These are phyloP conservation scores for Otolemur crassicaudatus DNA, from an alignment of 2,797 vertebrate genomes.

Conservation along the genomic window DNA sequence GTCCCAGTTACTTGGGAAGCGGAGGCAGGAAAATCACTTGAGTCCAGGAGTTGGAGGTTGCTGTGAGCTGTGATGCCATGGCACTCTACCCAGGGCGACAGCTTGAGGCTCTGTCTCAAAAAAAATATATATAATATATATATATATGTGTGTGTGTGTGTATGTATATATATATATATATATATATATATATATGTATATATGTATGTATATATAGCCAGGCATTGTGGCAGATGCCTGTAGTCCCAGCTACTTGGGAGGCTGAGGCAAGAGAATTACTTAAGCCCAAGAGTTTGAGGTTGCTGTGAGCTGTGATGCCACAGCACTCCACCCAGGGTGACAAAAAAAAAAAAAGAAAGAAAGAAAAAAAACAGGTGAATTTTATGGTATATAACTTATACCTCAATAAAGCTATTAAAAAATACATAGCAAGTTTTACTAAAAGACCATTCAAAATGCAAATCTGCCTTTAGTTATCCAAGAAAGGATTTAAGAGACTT, in stretches of 20 bases:
- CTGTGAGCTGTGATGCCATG: not conserved
- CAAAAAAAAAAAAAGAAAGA: too few relatives aligned
- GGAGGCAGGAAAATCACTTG: not conserved
- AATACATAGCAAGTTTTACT: not conserved
- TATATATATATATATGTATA: too few relatives aligned
- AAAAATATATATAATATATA: too few relatives aligned
- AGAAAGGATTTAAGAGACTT: constrained; percentile 14
- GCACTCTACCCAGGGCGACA: not conserved
- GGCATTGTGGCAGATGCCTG: too few relatives aligned
- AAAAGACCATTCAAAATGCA: constrained; percentile 28
- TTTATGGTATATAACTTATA: not conserved
- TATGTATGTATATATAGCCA: too few relatives aligned
- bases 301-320: too few relatives aligned
- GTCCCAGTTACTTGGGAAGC: not conserved
- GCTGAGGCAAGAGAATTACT: too few relatives aligned
- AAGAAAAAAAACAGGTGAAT: not conserved
- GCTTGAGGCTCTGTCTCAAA: not conserved
- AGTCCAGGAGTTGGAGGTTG: not conserved
- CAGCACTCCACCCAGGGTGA: too few relatives aligned
- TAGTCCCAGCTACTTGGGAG: too few relatives aligned
- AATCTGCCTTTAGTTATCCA: constrained; percentile 18
- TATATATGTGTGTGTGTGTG: too few relatives aligned
- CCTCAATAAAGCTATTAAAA: constrained; percentile 41
- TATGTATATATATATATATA: too few relatives aligned
- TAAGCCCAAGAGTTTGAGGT: too few relatives aligned